These are phyloP conservation scores for Stomatorhinus walkeri DNA, from an alignment of 2,797 vertebrate species.

Conservation along the genomic window DNA sequence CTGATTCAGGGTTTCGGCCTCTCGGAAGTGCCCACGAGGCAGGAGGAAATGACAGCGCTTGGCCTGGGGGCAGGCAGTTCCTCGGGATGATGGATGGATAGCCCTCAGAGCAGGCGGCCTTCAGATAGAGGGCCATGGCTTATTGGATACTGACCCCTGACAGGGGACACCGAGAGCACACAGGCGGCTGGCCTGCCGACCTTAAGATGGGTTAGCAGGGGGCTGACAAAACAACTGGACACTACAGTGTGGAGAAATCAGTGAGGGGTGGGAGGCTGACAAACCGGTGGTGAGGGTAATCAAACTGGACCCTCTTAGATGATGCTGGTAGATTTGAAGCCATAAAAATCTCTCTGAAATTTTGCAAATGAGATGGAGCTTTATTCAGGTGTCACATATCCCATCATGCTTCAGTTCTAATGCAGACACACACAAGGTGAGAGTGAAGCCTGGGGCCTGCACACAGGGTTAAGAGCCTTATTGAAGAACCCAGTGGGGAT, in stretches of 20 bases:
- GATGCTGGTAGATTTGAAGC: background rate
- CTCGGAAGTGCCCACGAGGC: background rate
- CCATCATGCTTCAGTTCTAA: background rate
- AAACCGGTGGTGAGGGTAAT: background rate
- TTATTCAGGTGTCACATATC: background rate
- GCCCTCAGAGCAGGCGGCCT: background rate
- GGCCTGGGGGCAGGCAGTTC: background rate
- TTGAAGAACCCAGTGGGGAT: background rate
- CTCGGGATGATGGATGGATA: background rate
- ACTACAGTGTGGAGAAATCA: background rate
- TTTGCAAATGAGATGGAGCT: background rate
- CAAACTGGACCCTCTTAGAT: background rate
- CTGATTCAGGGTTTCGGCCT: background rate
- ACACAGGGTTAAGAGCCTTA: background rate
- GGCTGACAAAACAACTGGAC: background rate
- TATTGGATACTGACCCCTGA: background rate
- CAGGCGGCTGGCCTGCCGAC: background rate
- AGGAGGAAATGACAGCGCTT: background rate
- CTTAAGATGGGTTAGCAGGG: background rate
- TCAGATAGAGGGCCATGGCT: background rate
- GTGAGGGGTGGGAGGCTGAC: background rate
- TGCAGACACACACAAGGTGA: background rate
- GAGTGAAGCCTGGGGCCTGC: background rate
- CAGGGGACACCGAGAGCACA: background rate
- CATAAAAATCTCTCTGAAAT: background rate